These are phyloP conservation scores for Pipistrellus pipistrellus DNA, from an alignment of 2,797 vertebrate genomes.

Conservation along the genomic window DNA sequence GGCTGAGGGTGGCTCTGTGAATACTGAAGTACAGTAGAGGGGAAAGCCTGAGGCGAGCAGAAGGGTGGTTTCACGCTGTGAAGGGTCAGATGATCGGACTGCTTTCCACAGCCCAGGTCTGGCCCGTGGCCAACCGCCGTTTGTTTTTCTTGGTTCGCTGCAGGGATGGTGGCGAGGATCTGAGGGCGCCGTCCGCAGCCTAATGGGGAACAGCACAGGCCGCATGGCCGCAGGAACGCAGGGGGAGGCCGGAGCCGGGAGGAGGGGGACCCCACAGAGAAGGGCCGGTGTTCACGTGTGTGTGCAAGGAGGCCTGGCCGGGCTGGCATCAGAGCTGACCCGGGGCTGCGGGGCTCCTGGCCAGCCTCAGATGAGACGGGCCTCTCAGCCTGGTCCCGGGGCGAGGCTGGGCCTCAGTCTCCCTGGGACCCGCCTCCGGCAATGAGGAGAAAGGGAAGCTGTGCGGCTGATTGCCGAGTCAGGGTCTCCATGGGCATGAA, in stretches of 20 bases:
- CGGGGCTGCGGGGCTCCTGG: no score
- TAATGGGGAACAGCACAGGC: not conserved
- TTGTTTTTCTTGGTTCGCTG: not conserved
- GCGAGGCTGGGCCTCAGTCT: no score
- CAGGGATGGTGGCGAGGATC: not conserved
- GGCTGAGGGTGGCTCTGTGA: not conserved
- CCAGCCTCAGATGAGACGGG: not conserved
- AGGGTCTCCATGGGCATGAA: not conserved
- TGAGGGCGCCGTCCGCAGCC: not conserved
- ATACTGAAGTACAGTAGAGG: not conserved
- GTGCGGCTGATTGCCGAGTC: not conserved
- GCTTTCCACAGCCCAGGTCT: no score
- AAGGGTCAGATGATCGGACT: not conserved
- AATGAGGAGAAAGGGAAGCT: not conserved
- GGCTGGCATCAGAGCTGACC: accelerated
- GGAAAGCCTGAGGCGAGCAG: not conserved
- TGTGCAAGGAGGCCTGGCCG: not conserved
- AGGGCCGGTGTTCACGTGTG: not conserved
- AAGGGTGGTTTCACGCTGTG: not conserved
- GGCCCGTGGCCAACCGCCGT: not conserved
- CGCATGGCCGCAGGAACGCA: not conserved
- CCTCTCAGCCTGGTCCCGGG: no score
- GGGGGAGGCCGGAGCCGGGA: not conserved
- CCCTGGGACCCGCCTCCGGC: not conserved
- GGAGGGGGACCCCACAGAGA: accelerated